These are phyloP conservation scores for Lytechinus pictus DNA, from an alignment of 35 echinoderm and acorn worm species.

Conservation along the genomic window DNA sequence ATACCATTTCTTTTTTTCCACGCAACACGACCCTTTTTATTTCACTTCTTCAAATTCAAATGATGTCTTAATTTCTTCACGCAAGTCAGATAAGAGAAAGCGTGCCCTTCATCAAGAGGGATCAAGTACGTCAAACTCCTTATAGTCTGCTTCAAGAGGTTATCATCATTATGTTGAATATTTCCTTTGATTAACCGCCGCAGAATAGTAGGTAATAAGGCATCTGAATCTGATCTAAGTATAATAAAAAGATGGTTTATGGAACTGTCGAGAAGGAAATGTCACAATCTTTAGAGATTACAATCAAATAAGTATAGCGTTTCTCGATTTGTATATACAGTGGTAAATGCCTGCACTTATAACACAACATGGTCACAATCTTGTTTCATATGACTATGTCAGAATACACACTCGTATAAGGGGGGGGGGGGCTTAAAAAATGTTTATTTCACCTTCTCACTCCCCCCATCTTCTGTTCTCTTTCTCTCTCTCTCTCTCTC, in stretches of 20 bases:
- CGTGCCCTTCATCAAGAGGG: background rate
- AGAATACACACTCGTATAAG: too few relatives aligned
- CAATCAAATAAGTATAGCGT: background rate
- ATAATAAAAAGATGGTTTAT: background rate
- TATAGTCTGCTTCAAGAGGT: background rate
- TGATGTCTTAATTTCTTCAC: conserved; percentile 4
- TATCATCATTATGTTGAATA: background rate
- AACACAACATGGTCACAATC: too few relatives aligned
- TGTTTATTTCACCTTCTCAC: too few relatives aligned
- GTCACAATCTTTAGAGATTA: background rate
- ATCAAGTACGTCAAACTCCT: background rate
- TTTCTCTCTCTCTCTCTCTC: too few relatives aligned
- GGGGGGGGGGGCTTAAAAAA: too few relatives aligned
- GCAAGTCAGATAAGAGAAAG: background rate
- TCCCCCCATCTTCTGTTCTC: too few relatives aligned
- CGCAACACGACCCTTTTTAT: background rate
- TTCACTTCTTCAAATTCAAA: background rate
- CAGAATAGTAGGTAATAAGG: background rate
- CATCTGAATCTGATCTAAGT: background rate
- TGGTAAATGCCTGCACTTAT: background rate
- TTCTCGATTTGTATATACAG: background rate
- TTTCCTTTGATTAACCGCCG: background rate
- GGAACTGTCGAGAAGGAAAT: background rate
- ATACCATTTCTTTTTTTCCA: background rate
- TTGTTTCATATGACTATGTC: too few relatives aligned